Evolutionary conservation across 2,113 vertebrate species (phyloP), one percentile per base, ranked within the genome.

Genomic region (Motacilla alba): DNA sequence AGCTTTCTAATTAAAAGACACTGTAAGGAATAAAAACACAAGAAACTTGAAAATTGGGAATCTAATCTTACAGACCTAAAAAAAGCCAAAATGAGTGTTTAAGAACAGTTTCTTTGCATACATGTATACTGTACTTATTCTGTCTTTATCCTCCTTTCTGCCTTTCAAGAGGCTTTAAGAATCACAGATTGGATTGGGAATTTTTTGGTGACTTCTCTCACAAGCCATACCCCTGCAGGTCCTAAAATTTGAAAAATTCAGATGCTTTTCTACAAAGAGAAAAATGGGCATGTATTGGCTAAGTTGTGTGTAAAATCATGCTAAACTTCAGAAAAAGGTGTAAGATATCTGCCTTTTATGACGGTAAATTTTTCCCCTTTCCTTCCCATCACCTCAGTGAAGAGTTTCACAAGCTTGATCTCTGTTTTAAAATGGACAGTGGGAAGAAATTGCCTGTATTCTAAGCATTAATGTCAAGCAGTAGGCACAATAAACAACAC

Each of bases 151-250:
- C 6, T 75, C 18, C 44, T 80, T 76, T 22, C 31, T 80, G 53
- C 21, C 17, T 69, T 85, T 16, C 27, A 73, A 52, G 47, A 78
- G 26, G 27, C 72, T 80, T 69, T 31, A 44, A 72, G 26, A 84
- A 30, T 60, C 62, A 33, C 26, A 64, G 27, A 24, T 63, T 4
- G 16, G 9, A 39, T 52, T 21, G 20, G 11, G 2, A 0, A 0
- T 28, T 70, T 82, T 84, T 50, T 39, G 5, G 22, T 58, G 37
- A 31, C 10, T 64, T 19, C 14, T 49, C 8, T 84, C 41, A 58
- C 17, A 93, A 91, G 49, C 31, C 15, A 16, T 74, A 63, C 16
- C 7, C 33, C 6, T 43, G 26, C n/a, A 90, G 18, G 39, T 64
- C 35, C 41, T 81, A 69, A 56, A 44, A 43, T 59, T 35, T n/a